These are phyloP conservation scores for Lithobates sylvaticus DNA, from an alignment of 2,797 vertebrate species.

Conservation along the genomic window DNA sequence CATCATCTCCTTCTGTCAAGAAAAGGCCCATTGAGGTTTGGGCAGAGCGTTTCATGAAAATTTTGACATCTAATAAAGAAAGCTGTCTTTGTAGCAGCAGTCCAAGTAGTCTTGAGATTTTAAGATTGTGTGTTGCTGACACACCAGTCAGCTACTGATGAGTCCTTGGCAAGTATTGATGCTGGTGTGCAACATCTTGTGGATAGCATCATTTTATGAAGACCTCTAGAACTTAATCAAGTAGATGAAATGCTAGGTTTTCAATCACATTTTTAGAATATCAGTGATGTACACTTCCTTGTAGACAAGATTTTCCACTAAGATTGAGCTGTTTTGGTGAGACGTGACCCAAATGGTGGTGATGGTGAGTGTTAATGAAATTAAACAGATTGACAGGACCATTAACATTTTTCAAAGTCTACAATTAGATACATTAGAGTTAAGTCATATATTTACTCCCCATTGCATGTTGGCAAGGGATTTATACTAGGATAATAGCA, in stretches of 20 bases:
- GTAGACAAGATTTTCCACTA: neutral
- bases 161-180: neutral
- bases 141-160: neutral
- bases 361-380: neutral
- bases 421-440: no score
- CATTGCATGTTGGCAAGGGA: no score
- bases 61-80: slow-evolving; percentile 7
- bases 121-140: slow-evolving; percentile 2
- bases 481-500: no score
- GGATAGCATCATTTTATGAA: neutral
- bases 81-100: slow-evolving; percentile 2
- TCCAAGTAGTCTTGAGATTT: neutral
- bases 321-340: no score
- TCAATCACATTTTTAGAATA: neutral
- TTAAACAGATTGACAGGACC: no score
- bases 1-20: neutral
- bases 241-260: no score
- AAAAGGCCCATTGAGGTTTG: neutral
- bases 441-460: no score
- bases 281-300: neutral
- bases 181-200: neutral
- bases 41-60: neutral
- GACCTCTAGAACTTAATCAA: neutral
- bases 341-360: no score
- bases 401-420: no score